Evolutionary conservation across 2,888 invertebrate genomes (phyloP).

Genomic region (Xylota segnis): DNA sequence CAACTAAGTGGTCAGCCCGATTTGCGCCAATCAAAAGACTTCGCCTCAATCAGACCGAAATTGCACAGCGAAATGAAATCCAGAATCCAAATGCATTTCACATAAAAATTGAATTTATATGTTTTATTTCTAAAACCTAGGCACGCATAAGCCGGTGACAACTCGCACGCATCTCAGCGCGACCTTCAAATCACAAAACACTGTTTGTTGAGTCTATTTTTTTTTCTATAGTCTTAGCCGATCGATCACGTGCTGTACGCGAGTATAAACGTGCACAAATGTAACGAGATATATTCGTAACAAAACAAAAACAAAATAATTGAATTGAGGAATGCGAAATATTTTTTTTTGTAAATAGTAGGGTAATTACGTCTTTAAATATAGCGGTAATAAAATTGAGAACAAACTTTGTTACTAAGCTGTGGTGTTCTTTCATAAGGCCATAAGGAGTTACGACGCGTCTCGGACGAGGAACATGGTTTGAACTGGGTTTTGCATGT

Average conservation of each 20-base stretch:
- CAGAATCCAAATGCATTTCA: conserved; percentile 47
- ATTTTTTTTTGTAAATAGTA: conserved; percentile 71
- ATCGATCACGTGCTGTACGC: conserved; percentile 23
- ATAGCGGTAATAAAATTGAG: conserved; percentile 70
- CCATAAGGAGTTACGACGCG: too few relatives aligned
- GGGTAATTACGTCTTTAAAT: conserved; percentile 69
- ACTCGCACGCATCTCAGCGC: conserved; percentile 32
- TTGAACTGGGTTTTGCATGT: too few relatives aligned
- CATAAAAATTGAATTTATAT: conserved; percentile 54
- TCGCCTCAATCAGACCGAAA: conserved; percentile 26
- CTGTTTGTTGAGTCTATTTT: conserved; percentile 16
- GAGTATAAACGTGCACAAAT: conserved; percentile 14
- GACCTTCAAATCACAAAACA: conserved; percentile 18
- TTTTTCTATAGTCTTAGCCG: conserved; percentile 25
- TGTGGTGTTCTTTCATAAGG: not conserved
- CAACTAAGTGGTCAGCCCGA: conserved; percentile 86
- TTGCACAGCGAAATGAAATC: conserved; percentile 31
- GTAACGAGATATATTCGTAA: conserved; percentile 11
- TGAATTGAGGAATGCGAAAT: conserved; percentile 37
- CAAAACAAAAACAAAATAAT: conserved; percentile 11
- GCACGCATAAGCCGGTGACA: conserved; percentile 40
- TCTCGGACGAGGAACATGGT: too few relatives aligned
- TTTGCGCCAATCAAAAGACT: conserved; percentile 58
- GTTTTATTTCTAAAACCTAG: conserved; percentile 27
- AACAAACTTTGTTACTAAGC: conserved; percentile 67